A percentile compares a stretch with the other conserved stretches of the same genome.
These are phyloP conservation scores for Rambutsinella grinnellia DNA, from an alignment of 2,888 invertebrate species.

Conservation along the genomic window DNA sequence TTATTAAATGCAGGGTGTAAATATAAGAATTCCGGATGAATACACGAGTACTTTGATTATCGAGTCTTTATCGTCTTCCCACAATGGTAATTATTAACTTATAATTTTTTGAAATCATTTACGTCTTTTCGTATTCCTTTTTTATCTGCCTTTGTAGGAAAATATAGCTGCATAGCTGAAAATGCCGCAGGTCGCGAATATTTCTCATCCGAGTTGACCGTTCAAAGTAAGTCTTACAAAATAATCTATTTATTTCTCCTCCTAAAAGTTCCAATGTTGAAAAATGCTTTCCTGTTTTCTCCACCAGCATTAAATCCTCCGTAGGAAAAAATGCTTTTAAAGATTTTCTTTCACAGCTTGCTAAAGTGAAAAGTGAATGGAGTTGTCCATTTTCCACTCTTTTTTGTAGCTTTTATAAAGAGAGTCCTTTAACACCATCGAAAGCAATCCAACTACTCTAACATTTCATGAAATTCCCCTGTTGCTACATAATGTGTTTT, in stretches of 20 bases:
- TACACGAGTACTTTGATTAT: slow-evolving; percentile 89
- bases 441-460: neutral
- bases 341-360: no score
- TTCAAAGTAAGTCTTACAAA: slow-evolving; percentile 77
- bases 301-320: no score
- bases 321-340: no score
- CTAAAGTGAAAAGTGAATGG: neutral
- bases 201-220: slow-evolving; percentile 84
- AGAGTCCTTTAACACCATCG: no score
- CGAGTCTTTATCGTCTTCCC: slow-evolving; percentile 85
- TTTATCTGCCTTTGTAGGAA: slow-evolving; percentile 72
- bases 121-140: neutral
- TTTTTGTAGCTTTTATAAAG: neutral
- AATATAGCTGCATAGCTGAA: slow-evolving; percentile 87
- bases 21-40: slow-evolving; percentile 74
- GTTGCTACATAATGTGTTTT: neutral
- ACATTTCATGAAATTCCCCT: neutral
- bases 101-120: neutral
- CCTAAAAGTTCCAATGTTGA: no score
- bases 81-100: slow-evolving; percentile 80
- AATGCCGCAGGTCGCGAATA: slow-evolving; percentile 86
- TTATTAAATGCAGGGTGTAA: slow-evolving; percentile 60
- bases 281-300: no score
- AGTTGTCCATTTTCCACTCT: neutral
- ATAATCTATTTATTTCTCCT: no score